Conservation (phyloP, 2,797 vertebrate species). For the Xiphophorus birchmanni region DNA sequence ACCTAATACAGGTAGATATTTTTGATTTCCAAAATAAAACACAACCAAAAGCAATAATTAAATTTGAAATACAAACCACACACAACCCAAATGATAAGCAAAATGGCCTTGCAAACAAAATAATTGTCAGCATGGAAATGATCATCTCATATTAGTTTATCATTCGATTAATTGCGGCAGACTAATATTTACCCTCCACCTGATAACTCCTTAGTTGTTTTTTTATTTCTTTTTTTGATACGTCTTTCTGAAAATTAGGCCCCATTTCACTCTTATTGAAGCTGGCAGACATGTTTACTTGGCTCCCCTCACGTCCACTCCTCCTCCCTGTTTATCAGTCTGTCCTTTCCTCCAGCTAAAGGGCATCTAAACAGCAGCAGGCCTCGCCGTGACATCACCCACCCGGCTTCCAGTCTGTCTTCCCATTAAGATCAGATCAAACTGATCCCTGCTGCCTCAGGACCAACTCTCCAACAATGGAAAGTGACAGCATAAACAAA, state of each 20-base stretch:
- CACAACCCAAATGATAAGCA: too few relatives aligned
- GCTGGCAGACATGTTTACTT: conserved; percentile 47
- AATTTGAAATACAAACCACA: too few relatives aligned
- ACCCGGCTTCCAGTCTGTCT: conserved; percentile 42
- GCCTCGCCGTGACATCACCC: conserved; percentile 46
- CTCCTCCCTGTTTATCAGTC: conserved; percentile 54
- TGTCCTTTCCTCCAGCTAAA: conserved; percentile 68
- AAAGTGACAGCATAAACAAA: conserved; percentile 12
- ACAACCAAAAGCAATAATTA: too few relatives aligned
- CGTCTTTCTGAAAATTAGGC: conserved; percentile 13
- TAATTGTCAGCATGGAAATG: too few relatives aligned
- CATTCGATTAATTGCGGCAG: too few relatives aligned
- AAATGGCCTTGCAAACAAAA: too few relatives aligned
- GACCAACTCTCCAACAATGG: conserved; percentile 18
- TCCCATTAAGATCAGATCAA: conserved; percentile 60
- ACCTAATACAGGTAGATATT: too few relatives aligned
- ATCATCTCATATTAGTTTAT: too few relatives aligned
- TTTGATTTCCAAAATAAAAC: too few relatives aligned
- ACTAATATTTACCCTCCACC: background rate
- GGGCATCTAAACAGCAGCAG: conserved; percentile 65
- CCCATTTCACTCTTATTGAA: conserved; percentile 32
- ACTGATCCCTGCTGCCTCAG: conserved; percentile 30
- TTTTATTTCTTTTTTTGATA: background rate
- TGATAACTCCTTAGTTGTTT: background rate
- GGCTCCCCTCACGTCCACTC: conserved; percentile 34